Evolutionary conservation across 1,140 invertebrate genomes (phyloP).

Genomic region (Phymorhynchus buccinoides): DNA sequence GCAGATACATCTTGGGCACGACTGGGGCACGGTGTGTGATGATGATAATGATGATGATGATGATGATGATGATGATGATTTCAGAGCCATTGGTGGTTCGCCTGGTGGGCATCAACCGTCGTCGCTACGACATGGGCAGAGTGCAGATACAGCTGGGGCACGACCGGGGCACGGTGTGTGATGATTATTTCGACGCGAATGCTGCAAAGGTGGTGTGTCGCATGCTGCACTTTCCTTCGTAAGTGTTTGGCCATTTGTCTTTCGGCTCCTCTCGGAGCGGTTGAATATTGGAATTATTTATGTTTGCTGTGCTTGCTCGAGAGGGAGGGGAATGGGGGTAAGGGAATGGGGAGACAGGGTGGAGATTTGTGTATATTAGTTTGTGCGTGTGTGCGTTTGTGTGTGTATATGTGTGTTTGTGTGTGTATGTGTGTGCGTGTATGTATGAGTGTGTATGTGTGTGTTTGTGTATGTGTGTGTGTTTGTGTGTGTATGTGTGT

Average conservation of each 20-base stretch:
- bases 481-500: too few relatives aligned
- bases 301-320: too few relatives aligned
- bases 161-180: constrained; percentile 83
- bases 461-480: too few relatives aligned
- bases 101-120: constrained; percentile 14
- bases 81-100: background rate
- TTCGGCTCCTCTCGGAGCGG: too few relatives aligned
- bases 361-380: too few relatives aligned
- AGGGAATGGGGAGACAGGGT: background rate
- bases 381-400: too few relatives aligned
- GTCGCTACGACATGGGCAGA: constrained; percentile 76
- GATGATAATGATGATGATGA: background rate
- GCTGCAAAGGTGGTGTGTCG: constrained; percentile 81
- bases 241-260: too few relatives aligned
- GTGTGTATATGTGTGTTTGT: too few relatives aligned
- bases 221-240: background rate
- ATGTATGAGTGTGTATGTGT: too few relatives aligned
- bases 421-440: too few relatives aligned
- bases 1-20: constrained; percentile 80
- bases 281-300: too few relatives aligned
- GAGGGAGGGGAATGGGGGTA: too few relatives aligned
- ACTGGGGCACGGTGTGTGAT: constrained; percentile 82
- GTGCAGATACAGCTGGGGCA: constrained; percentile 81
- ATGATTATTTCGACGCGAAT: constrained; percentile 81
- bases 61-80: background rate